Evolutionary conservation across 2,113 vertebrate species (phyloP).

Genomic region (Polypterus senegalus): DNA sequence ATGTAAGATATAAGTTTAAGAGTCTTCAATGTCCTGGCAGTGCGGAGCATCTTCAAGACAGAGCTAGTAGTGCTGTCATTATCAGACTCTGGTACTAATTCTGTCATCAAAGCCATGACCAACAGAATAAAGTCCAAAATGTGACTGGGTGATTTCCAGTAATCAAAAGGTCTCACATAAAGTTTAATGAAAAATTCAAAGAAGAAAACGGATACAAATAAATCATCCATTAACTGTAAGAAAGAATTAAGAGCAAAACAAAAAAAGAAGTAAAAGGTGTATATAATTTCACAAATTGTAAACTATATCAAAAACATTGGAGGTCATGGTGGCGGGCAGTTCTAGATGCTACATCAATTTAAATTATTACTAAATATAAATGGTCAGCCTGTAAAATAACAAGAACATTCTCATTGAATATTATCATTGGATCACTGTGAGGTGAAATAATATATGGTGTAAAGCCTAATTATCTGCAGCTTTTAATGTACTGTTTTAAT

Average conservation of each 20-base stretch:
- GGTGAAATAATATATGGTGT: no score
- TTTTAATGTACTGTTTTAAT: no score
- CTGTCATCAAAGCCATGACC: slow-evolving; percentile 11
- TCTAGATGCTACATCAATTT: no score
- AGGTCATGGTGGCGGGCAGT: no score
- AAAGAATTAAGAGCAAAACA: background rate
- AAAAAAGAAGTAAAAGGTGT: no score
- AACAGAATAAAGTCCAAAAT: slow-evolving; percentile 13
- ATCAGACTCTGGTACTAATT: background rate
- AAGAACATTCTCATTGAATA: no score
- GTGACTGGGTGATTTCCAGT: slow-evolving; percentile 24
- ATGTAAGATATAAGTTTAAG: slow-evolving; percentile 28
- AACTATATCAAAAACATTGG: no score
- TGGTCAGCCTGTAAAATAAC: no score
- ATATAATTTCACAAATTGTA: no score
- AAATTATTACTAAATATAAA: no score
- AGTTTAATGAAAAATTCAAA: slow-evolving; percentile 25
- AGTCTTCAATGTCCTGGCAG: slow-evolving; percentile 17
- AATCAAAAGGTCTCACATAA: slow-evolving; percentile 1
- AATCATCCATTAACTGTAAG: slow-evolving; percentile 25
- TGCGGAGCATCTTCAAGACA: slow-evolving; percentile 1
- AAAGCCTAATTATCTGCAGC: no score
- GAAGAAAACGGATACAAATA: slow-evolving; percentile 24
- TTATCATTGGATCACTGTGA: no score
- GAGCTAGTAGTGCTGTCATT: background rate